Evolutionary conservation across 1,140 invertebrate genomes (phyloP), one percentile per base, ranked within the genome.

Genomic region (Aphaenogaster floridana): DNA sequence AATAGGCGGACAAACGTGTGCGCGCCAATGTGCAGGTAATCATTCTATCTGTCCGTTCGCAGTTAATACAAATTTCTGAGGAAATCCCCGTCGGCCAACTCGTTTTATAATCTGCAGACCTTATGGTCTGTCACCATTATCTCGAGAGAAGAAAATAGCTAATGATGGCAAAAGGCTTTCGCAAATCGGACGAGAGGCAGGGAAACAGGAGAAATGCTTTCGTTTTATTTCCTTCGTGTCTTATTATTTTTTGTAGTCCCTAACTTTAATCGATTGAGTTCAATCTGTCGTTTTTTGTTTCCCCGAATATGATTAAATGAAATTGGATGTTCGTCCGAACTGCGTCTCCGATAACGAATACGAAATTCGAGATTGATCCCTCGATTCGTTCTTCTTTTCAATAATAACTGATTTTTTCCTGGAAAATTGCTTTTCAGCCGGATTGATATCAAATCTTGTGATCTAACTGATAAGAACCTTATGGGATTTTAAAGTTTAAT

Each of bases 1-100:
- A 68, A 57, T 83, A 88, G 39, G 59, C 48, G 8, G 17, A 42
- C 39, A 21, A 85, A 42, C 36, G 79, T 84, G 79, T 79, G 45
- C 34, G 69, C 0, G 48, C 1, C 79, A 80, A 89, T 80, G 84
- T 85, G 52, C 79, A 81, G 28, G 61, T 90, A 90, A 90, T 91
- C 76, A 77, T 90, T 90, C 50, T 88, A 80, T 59, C 50, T 81
- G 61, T 72, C 57, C 36, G 28, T 61, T 74, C n/a, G 8, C 59
- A 39, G 21, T 50, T 81, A 71, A 88, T 90, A 87, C 21, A 72
- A 36, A 74, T 84, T 91, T 91, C 83, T 90, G 50, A 52, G 50
- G 72, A 88, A 90, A 86, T 80, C 42, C 76, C 36, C 45, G 57
- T 36, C 57, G n/a, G 2, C 1, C 36, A 5, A 76, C 8, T 71